Evolutionary conservation across 2,888 invertebrate genomes (phyloP).

Genomic region (Pherbina coryleti): DNA sequence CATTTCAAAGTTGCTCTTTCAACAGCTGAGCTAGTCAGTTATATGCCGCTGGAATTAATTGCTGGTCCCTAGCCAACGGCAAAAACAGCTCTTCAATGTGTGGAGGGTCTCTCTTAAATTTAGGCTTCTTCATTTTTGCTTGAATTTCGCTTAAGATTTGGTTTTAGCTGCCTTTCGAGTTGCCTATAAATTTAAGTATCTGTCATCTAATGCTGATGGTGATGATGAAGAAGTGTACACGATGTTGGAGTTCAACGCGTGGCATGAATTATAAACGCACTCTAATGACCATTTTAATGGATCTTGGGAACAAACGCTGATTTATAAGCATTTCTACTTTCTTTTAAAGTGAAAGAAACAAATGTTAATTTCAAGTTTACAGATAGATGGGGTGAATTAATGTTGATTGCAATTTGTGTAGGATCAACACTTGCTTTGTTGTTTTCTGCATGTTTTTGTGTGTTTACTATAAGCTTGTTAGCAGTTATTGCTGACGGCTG

Average conservation of each 20-base stretch:
- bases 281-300: constrained; percentile 27
- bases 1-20: not conserved
- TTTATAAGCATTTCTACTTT: constrained; percentile 32
- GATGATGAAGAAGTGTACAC: constrained; percentile 18
- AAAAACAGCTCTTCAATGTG: not conserved
- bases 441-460: no score
- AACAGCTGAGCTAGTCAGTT: not conserved
- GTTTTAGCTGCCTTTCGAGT: not conserved
- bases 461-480: no score
- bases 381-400: no score
- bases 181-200: not conserved
- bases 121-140: not conserved
- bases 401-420: no score
- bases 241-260: constrained; percentile 37
- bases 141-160: not conserved
- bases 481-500: no score
- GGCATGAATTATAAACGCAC: constrained; percentile 41
- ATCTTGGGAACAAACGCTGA: constrained; percentile 12
- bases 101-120: not conserved
- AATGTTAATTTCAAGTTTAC: not conserved
- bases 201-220: not conserved
- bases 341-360: constrained; percentile 25
- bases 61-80: not conserved
- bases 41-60: not conserved
- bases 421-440: no score